Conservation (phyloP, 2,888 invertebrate genomes). For the Meteorus cinctellus region DNA sequence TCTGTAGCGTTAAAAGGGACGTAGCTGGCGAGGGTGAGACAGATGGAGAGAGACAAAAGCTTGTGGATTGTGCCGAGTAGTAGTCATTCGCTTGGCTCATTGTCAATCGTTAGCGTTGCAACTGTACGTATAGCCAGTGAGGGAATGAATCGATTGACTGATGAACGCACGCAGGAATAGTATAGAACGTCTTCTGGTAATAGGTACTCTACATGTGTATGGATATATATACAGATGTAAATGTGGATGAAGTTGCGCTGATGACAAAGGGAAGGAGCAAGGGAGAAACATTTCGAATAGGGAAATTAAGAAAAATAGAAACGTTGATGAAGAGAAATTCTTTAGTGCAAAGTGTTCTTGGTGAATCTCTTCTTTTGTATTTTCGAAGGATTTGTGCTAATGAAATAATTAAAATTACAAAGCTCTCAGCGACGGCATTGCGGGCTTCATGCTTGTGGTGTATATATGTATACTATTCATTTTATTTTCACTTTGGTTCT, state of each 20-base stretch:
- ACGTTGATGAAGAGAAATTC: slow-evolving; percentile 44
- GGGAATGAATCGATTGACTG: slow-evolving; percentile 14
- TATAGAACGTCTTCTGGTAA: background rate
- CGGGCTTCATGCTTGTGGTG: slow-evolving; percentile 14
- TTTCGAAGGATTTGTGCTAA: slow-evolving; percentile 58
- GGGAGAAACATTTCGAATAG: background rate
- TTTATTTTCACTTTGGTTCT: slow-evolving; percentile 34
- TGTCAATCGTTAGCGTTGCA: slow-evolving; percentile 19
- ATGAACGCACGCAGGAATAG: slow-evolving; percentile 13
- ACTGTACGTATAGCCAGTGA: background rate
- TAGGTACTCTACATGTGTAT: slow-evolving; percentile 20
- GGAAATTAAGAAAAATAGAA: slow-evolving; percentile 51
- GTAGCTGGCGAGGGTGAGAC: background rate
- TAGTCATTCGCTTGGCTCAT: background rate
- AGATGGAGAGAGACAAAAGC: background rate
- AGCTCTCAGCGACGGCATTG: slow-evolving; percentile 46
- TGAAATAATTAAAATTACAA: slow-evolving; percentile 62
- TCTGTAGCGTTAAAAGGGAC: background rate
- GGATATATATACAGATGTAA: slow-evolving; percentile 13
- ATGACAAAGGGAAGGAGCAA: slow-evolving; percentile 35
- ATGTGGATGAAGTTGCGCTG: slow-evolving; percentile 17
- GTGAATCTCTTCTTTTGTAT: slow-evolving; percentile 51
- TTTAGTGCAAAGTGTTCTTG: slow-evolving; percentile 41
- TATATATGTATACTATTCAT: slow-evolving; percentile 1
- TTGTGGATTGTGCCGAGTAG: too few species aligned